These are phyloP conservation scores for Dolomedes plantarius DNA, from an alignment of 2,888 invertebrate species.

Conservation along the genomic window DNA sequence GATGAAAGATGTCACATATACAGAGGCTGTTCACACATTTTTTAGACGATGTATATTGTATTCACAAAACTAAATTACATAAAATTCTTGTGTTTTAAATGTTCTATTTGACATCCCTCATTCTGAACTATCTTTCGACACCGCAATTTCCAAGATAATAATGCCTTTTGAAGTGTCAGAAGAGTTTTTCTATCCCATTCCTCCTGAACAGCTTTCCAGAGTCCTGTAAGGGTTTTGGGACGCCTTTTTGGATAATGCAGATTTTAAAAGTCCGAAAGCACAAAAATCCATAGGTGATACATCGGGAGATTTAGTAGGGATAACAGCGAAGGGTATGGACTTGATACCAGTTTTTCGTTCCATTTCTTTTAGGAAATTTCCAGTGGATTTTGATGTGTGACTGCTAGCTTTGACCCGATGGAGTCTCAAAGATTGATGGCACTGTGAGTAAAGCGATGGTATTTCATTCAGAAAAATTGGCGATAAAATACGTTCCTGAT, in stretches of 20 bases:
- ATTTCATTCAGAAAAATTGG: background rate
- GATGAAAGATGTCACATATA: too few species aligned
- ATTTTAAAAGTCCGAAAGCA: background rate
- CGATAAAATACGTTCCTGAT: background rate
- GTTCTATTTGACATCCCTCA: background rate
- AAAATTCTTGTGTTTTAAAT: background rate
- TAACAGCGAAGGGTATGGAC: background rate
- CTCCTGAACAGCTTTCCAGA: background rate
- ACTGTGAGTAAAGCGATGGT: background rate
- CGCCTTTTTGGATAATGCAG: background rate
- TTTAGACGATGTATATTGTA: background rate
- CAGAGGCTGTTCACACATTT: background rate
- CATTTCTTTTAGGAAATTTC: background rate
- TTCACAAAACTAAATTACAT: background rate
- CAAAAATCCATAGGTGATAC: background rate
- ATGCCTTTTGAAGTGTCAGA: too few species aligned
- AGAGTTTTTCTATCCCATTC: background rate
- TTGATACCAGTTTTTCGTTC: background rate
- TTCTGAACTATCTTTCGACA: background rate
- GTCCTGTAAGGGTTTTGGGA: background rate
- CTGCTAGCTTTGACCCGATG: conserved; percentile 7
- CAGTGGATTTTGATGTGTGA: background rate
- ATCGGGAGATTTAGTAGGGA: background rate
- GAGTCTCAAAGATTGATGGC: background rate
- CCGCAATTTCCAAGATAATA: background rate